Conservation (phyloP, 2,888 invertebrate genomes). For the Epistrophella euchroma region DNA sequence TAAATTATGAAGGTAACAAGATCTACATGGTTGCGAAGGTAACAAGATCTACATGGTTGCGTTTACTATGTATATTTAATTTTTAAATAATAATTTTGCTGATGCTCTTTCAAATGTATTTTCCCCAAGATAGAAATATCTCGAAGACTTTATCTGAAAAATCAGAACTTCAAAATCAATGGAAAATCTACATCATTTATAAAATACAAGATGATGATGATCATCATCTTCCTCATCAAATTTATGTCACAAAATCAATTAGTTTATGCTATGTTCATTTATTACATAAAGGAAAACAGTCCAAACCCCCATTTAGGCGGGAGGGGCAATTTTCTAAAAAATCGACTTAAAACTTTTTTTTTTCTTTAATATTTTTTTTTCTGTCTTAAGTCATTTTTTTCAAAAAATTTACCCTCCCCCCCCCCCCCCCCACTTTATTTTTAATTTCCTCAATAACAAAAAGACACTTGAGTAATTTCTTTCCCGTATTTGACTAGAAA, state of each 20-base stretch:
- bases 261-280: neutral
- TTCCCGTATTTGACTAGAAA: too few species aligned
- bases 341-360: too few species aligned
- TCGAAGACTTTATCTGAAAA: neutral
- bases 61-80: neutral
- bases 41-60: too few species aligned
- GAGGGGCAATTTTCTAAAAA: too few species aligned
- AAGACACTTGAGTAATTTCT: too few species aligned
- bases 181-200: neutral
- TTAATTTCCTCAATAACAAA: too few species aligned
- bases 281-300: neutral
- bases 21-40: too few species aligned
- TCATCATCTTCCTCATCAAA: neutral
- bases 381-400: too few species aligned
- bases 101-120: slow-evolving; percentile 2
- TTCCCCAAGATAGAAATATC: neutral
- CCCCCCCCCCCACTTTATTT: too few species aligned
- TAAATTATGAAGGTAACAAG: too few species aligned
- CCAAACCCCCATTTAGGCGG: neutral
- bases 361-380: too few species aligned
- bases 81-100: neutral
- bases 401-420: too few species aligned
- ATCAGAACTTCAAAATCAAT: neutral
- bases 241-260: neutral
- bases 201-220: neutral